A percentile compares a stretch with the other conserved stretches of the same genome.
Evolutionary conservation across 2,113 vertebrate genomes (phyloP).

Genomic region (Tenebrosternarchus preto): DNA sequence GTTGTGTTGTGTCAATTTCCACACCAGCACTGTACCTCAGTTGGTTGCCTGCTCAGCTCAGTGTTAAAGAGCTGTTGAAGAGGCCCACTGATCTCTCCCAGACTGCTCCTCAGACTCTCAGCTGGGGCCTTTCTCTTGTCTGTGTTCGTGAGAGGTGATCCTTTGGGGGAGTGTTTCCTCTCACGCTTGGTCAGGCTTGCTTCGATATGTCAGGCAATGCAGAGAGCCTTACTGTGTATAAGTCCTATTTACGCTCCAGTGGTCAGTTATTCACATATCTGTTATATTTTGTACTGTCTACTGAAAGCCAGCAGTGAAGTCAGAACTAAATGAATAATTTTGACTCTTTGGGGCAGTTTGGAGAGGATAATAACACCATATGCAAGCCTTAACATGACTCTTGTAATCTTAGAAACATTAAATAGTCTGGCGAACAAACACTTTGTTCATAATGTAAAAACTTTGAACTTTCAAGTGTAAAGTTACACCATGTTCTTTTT

Average conservation of each 20-base stretch:
- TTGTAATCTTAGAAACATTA: background rate
- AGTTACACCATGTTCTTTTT: too few relatives aligned
- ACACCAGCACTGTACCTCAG: slow-evolving; percentile 37
- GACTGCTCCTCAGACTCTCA: slow-evolving; percentile 40
- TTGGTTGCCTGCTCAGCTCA: slow-evolving; percentile 44
- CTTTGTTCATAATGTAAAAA: background rate
- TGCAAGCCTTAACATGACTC: too few relatives aligned
- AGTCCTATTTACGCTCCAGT: too few relatives aligned
- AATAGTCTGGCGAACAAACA: background rate
- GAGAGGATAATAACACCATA: too few relatives aligned
- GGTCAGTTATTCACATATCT: background rate
- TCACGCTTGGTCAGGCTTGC: slow-evolving; percentile 22
- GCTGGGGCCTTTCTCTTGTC: slow-evolving; percentile 18
- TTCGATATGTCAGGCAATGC: background rate
- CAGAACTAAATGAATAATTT: too few relatives aligned
- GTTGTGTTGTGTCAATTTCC: slow-evolving; percentile 51
- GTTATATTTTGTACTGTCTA: too few relatives aligned
- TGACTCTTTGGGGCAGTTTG: too few relatives aligned
- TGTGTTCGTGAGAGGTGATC: slow-evolving; percentile 39
- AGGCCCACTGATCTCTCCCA: slow-evolving; percentile 43
- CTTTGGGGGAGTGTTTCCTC: slow-evolving; percentile 12
- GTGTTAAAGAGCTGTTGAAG: slow-evolving; percentile 52
- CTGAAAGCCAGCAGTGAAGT: too few relatives aligned
- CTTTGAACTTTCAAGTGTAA: too few relatives aligned
- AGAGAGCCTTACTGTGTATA: background rate